Evolutionary conservation across 2,797 vertebrate genomes (phyloP), one percentile per base, ranked within the genome.

Genomic region (Malurus leucopterus): DNA sequence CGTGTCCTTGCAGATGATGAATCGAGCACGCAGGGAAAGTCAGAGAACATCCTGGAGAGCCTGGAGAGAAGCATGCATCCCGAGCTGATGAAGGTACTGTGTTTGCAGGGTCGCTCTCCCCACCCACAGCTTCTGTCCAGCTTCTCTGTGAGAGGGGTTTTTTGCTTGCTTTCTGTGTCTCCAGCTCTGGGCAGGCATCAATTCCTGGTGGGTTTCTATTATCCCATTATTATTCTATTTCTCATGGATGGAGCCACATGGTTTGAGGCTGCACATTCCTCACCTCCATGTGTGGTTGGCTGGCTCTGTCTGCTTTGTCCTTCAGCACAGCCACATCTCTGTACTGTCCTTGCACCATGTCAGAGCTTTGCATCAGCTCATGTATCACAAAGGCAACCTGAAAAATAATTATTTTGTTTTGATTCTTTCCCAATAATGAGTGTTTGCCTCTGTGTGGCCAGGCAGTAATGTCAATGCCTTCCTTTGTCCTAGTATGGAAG

Each of bases 31-130:
- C 98, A 98, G 94, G 99, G 98, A 24, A 99, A 99, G 97, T 96
- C 98, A 0, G 99, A 99, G 92, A 98, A 97, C 93, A 98, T 98
- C 92, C 95, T 98, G 96, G 99, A 99, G 93, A 98, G 98, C 90
- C 97, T 98, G 94, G 99, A 99, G 92, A 98, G 98, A 77, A 99
- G 98, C 96, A 97, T 99, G 95, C 98, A 99, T 71, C 98, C 98
- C 1, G 99, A 99, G 96, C 98, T 99, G 40, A 97, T 98, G 96
- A 99, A 99, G 99, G 99, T 99, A 98, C 30, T 41, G 15, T 44
- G 51, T 71, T 76, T 78, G 36, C 64, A 53, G 74, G 41, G 8
- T 23, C 0, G 0, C 44, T 47, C 38, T 63, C 57, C 41, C 30
- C 17, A 8, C 30, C 36, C 3, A 0, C 21, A 80, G 61, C 30